phyloP scores from a whole-genome alignment of 2,113 vertebrate genomes.

The Pao palembangensis region DNA sequence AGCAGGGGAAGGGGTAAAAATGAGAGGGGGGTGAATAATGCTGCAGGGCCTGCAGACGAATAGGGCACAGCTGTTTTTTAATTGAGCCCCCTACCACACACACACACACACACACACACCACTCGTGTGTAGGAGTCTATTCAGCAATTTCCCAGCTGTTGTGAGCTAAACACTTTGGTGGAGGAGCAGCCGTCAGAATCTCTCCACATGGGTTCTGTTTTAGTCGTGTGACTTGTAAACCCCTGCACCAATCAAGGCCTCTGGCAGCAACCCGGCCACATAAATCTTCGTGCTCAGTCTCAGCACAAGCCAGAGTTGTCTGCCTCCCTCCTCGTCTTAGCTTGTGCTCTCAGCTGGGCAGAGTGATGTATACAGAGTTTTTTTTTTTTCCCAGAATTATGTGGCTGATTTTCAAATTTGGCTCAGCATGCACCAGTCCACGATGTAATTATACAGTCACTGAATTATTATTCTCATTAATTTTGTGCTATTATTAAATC shows the following conservation, averaged over 20 bases:
- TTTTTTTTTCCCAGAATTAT: constrained; percentile 1
- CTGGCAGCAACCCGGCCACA: constrained; percentile 37
- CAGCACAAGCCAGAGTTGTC: constrained; percentile 5
- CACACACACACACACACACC: constrained; percentile 15
- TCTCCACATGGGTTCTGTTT: constrained; percentile 31
- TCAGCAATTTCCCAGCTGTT: constrained; percentile 74
- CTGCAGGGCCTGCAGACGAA: constrained; percentile 66
- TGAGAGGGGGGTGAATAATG: constrained; percentile 41
- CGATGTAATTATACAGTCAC: too few species aligned
- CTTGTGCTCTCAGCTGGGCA: constrained; percentile 32
- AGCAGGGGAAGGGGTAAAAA: constrained; percentile 36
- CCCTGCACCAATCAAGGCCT: constrained; percentile 42
- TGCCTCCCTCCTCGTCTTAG: constrained; percentile 7
- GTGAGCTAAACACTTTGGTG: constrained; percentile 54
- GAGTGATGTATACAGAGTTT: not conserved
- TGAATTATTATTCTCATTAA: too few species aligned
- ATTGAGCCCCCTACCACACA: constrained; percentile 66
- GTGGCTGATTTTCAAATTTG: constrained; percentile 17
- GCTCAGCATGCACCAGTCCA: constrained; percentile 5
- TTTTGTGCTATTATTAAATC: too few species aligned
- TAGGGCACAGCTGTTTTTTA: constrained; percentile 78
- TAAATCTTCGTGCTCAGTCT: constrained; percentile 27
- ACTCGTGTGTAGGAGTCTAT: constrained; percentile 53
- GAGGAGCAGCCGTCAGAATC: constrained; percentile 43
- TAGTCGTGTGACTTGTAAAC: constrained; percentile 43